Base-by-base conservation (phyloP, 2,113 vertebrate species). In the Archilochus colubris region DNA sequence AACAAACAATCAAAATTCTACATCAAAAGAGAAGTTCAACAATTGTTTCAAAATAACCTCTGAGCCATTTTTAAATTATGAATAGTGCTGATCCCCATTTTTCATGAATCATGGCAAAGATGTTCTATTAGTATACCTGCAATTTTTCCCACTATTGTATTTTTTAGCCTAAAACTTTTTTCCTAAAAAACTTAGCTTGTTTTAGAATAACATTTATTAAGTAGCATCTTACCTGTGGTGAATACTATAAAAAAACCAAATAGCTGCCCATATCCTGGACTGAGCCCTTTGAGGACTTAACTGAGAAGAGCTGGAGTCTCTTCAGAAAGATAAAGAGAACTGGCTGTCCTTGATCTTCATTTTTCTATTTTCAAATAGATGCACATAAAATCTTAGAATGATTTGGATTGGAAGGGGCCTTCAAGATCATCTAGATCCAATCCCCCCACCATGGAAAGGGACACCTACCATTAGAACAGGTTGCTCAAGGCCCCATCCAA, bases 41-140 rank as follows among this genome's bases (percentile, higher is more conserved):
- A 69, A 77, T 87, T 82, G 17, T 53, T 96, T 92, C 91, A n/a
- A 95, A 94, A 96, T 84, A 95, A 16, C 28, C 82, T 96, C 44
- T 43, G 82, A 74, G 74, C 38, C 24, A 14, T 61, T 84, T 55
- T 38, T 10, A 46, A 40, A 40, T 94, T 87, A 81, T 18, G 72
- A 89, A 88, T 80, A 54, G 67, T 73, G 86, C 59, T 70, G 48
- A 57, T 76, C 54, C 46, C 43, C 72, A 79, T 83, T 89, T 91
- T 66, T 9, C 14, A 14, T 92, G 94, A 97, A 59, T 95, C 94
- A 94, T 18, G 31, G 31, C 24, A 94, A 73, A 95, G 90, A 91
- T 57, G 80, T 78, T 96, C 84, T 33, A 77, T 91, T 93, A 90
- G 54, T 11, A 64, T 31, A 59, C 54, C 40, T 72, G 67, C 87